Percentiles rank a stretch among this genome's conserved stretches.
phyloP scores from a whole-genome alignment of 2,888 invertebrate genomes.

The Augochlorella aurata region DNA sequence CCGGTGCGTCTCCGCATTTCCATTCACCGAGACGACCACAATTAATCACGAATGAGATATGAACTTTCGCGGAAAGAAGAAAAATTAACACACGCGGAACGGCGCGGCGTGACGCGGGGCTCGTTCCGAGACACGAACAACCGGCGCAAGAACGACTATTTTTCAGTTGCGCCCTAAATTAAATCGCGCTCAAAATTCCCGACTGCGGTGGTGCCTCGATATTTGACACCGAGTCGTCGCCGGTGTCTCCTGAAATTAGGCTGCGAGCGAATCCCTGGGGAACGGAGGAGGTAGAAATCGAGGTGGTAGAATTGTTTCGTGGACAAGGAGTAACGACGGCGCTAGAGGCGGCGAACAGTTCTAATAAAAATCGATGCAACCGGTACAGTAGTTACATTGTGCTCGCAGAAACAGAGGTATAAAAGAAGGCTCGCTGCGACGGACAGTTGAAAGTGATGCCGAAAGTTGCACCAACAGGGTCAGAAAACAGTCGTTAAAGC shows the following conservation, averaged over 20 bases:
- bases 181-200: not conserved
- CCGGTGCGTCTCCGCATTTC: not conserved
- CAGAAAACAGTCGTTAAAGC: slow-evolving; percentile 70
- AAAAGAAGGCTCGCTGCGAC: slow-evolving; percentile 57
- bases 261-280: too few relatives aligned
- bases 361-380: slow-evolving; percentile 28
- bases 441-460: slow-evolving; percentile 73
- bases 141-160: not conserved
- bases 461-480: slow-evolving; percentile 65
- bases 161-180: not conserved
- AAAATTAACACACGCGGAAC: slow-evolving; percentile 11
- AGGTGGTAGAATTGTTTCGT: too few relatives aligned
- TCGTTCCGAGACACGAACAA: slow-evolving; percentile 9
- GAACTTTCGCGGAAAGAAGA: not conserved
- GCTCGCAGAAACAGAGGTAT: slow-evolving; percentile 26
- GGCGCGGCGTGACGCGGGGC: not conserved
- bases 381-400: slow-evolving; percentile 18
- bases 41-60: not conserved
- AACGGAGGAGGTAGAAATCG: too few relatives aligned
- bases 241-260: too few relatives aligned
- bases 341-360: too few relatives aligned
- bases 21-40: not conserved
- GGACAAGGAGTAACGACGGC: too few relatives aligned
- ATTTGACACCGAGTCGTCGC: too few relatives aligned
- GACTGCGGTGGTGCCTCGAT: not conserved